A percentile compares a stretch with the other conserved stretches of the same genome.
Evolutionary conservation across 2,797 vertebrate species (phyloP).

Genomic region (Mormyrops boulengeri): DNA sequence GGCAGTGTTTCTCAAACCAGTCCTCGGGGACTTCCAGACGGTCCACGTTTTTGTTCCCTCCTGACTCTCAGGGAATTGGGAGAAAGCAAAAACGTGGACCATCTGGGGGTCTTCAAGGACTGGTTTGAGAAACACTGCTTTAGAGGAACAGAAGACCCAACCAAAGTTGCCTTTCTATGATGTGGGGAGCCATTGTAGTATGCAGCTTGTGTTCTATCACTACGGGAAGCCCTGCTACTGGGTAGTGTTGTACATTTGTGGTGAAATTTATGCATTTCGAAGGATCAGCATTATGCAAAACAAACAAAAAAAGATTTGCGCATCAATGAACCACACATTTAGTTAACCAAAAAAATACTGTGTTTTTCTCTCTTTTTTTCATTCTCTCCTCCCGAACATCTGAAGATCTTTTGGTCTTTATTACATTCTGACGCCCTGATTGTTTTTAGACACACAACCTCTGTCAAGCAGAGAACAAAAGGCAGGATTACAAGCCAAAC

Average conservation of each 20-base stretch:
- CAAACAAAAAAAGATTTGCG: neutral
- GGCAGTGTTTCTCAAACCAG: neutral
- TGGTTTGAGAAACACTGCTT: neutral
- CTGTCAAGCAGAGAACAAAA: neutral
- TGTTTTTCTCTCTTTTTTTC: neutral
- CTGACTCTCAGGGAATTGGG: neutral
- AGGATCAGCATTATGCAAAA: neutral
- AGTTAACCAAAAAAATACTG: neutral
- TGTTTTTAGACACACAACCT: constrained; percentile 4
- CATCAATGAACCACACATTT: neutral
- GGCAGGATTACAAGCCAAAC: neutral
- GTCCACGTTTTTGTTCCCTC: neutral
- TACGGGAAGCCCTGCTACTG: neutral
- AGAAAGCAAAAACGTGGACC: neutral
- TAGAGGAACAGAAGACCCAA: neutral
- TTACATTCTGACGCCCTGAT: neutral
- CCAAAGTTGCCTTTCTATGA: neutral
- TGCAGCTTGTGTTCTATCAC: neutral
- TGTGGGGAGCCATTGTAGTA: neutral
- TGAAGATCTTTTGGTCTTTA: neutral
- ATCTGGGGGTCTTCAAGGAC: neutral
- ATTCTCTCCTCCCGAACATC: neutral
- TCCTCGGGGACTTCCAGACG: neutral
- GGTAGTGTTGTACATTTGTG: neutral
- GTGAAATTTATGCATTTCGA: neutral